These are phyloP conservation scores for Chymomyza costata DNA, from an alignment of 1,140 invertebrate species.

Conservation along the genomic window DNA sequence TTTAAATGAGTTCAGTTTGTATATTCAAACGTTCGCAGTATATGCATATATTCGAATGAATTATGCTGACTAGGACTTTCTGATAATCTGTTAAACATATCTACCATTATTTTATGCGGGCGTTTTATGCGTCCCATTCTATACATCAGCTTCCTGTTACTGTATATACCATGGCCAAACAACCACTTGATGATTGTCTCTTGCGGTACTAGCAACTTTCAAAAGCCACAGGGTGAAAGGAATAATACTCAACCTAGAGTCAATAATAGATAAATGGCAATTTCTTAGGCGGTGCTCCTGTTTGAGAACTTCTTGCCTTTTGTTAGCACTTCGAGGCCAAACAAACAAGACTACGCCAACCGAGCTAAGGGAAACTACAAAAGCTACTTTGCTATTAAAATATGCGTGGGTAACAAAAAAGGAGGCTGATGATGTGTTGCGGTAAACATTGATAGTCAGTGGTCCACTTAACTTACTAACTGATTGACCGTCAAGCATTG, in stretches of 20 bases:
- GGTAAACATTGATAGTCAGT: conserved; percentile 57
- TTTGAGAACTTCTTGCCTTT: conserved; percentile 28
- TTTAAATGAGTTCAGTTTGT: conserved; percentile 31
- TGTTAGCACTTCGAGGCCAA: conserved; percentile 64
- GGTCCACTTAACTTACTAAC: conserved; percentile 23
- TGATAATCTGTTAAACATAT: too few species aligned
- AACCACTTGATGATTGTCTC: conserved; percentile 37
- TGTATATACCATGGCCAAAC: conserved; percentile 14
- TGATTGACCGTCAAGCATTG: conserved; percentile 32
- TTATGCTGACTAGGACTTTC: conserved; percentile 56
- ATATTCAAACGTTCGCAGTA: background rate
- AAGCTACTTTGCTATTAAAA: conserved; percentile 66
- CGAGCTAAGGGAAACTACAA: conserved; percentile 2
- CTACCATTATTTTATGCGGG: conserved; percentile 63
- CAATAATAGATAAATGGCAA: conserved; percentile 71
- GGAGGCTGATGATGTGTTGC: conserved; percentile 25
- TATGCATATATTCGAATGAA: too few species aligned
- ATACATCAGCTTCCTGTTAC: background rate
- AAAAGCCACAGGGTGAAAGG: conserved; percentile 6
- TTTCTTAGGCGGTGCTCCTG: conserved; percentile 48
- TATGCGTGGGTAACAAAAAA: conserved; percentile 48
- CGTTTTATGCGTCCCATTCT: conserved; percentile 1
- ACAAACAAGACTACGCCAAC: conserved; percentile 40
- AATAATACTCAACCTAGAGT: conserved; percentile 32
- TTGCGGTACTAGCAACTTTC: too few species aligned